Evolutionary conservation across 2,113 vertebrate species (phyloP), one percentile per base, ranked within the genome.

Genomic region (Aythya baeri): DNA sequence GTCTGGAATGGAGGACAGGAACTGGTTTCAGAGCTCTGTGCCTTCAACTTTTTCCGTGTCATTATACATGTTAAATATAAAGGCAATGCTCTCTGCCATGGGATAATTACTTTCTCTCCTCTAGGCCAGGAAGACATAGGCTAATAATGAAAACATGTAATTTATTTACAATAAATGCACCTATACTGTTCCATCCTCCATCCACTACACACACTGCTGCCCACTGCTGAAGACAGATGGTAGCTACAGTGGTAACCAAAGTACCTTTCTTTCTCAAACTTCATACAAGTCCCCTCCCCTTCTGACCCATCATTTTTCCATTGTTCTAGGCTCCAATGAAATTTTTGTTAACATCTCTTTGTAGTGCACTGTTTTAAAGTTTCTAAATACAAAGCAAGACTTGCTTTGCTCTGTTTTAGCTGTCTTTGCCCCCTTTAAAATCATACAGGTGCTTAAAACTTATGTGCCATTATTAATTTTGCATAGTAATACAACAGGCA

Each of bases 161-260:
- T 94, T 89, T 79, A 89, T 88, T 94, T 95, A 93, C 62, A 82
- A 65, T 84, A 84, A 91, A 92, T 63, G 93, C 63, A 91, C 59
- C 43, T 58, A 25, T 41, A 65, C 18, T 88, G 83, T 78, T 81
- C 46, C n/a, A 77, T 5, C 17, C 11, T 83, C 65, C 41, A 89
- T 49, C 34, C n/a, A 75, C 27, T n/a, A 49, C 36, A 12, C 1
- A 0, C 9, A 5, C 13, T 80, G 66, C 76, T 77, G 63, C 77
- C 57, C 61, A 59, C 52, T 61, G 46, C 52, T 72, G 68, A 83
- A 81, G 75, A 7, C 66, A 66, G 21, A 27, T 29, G 23, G 59
- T 32, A 80, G 65, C 76, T 92, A 68, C 2, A 88, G 32, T 22
- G 32, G 32, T 62, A 88, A 91, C 31, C 49, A 20, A 92, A 92